Evolutionary conservation across 2,888 invertebrate genomes (phyloP).

Genomic region (Celastrina argiolus): DNA sequence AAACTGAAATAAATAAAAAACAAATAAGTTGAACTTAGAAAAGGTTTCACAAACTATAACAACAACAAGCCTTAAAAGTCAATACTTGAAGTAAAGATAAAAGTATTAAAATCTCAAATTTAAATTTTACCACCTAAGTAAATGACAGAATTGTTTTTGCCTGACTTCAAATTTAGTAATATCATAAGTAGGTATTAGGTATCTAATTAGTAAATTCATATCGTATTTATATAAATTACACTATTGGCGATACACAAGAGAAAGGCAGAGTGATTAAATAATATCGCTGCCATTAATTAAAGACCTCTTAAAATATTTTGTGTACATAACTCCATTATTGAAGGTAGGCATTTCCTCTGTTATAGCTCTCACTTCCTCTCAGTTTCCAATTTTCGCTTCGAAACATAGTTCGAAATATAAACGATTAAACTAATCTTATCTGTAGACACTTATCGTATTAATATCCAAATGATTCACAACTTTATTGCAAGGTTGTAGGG

Average conservation of each 20-base stretch:
- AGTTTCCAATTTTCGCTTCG: slow-evolving; percentile 6
- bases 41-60: too few species aligned
- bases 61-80: too few species aligned
- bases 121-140: too few species aligned
- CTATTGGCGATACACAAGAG: neutral
- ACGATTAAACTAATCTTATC: slow-evolving; percentile 1
- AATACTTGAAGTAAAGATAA: too few species aligned
- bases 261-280: neutral
- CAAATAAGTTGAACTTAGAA: too few species aligned
- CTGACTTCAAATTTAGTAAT: too few species aligned
- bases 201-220: too few species aligned
- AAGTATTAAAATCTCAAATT: too few species aligned
- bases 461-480: neutral
- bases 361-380: neutral
- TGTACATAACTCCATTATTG: neutral
- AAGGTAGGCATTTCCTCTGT: neutral
- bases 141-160: too few species aligned
- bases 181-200: too few species aligned
- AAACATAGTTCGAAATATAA: neutral
- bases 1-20: too few species aligned
- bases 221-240: too few species aligned
- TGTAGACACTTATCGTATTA: neutral
- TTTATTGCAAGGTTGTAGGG: neutral
- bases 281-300: neutral
- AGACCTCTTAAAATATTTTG: neutral